Evolutionary conservation across 2,888 invertebrate species (phyloP).

Genomic region (Diloba caeruleocephala): DNA sequence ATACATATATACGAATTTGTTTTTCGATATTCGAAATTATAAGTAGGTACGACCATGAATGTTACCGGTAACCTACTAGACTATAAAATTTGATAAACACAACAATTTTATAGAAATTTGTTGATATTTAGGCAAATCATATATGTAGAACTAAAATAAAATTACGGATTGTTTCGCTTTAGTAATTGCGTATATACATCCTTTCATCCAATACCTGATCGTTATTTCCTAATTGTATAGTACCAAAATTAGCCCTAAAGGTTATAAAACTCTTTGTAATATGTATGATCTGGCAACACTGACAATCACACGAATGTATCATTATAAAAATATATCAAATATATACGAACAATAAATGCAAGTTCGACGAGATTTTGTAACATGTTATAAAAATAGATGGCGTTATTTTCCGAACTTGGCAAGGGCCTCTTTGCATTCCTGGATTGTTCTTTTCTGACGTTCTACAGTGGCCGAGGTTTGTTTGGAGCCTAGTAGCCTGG

Average conservation of each 20-base stretch:
- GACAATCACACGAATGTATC: constrained; percentile 41
- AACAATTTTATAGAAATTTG: too few relatives aligned
- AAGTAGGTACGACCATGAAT: too few relatives aligned
- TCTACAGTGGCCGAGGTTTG: constrained; percentile 93
- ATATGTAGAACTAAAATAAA: too few relatives aligned
- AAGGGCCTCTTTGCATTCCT: constrained; percentile 87
- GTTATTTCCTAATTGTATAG: too few relatives aligned
- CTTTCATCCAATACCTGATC: too few relatives aligned
- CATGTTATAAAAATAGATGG: constrained; percentile 22
- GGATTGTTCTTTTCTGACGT: constrained; percentile 92
- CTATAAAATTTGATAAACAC: too few relatives aligned
- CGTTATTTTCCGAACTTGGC: constrained; percentile 76
- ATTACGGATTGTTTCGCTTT: too few relatives aligned
- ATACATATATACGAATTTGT: too few relatives aligned
- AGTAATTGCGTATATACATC: too few relatives aligned
- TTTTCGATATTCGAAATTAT: too few relatives aligned
- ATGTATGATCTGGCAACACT: constrained; percentile 45
- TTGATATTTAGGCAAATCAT: too few relatives aligned
- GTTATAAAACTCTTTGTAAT: constrained; percentile 4
- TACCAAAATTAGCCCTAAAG: constrained; percentile 7
- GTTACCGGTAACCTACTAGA: too few relatives aligned
- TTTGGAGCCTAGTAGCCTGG: constrained; percentile 85
- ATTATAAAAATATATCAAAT: constrained; percentile 40
- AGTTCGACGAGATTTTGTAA: constrained; percentile 36
- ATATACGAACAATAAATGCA: constrained; percentile 53